Percentiles rank a stretch among this genome's conserved stretches.
These are phyloP conservation scores for Lochmaea capreae DNA, from an alignment of 2,888 invertebrate species.

Conservation along the genomic window DNA sequence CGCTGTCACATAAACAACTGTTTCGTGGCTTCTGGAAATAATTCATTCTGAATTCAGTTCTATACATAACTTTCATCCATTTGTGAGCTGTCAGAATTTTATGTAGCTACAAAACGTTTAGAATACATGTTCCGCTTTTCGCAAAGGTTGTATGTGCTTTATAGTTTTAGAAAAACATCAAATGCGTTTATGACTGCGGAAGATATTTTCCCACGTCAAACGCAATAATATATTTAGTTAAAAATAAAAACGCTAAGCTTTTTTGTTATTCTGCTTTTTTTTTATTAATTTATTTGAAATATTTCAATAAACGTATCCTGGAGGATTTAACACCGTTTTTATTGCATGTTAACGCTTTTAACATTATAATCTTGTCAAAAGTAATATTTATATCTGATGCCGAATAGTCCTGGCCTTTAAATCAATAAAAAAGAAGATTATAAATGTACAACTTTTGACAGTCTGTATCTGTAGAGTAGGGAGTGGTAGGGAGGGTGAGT, in stretches of 20 bases:
- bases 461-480: too few relatives aligned
- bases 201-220: neutral
- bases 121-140: slow-evolving; percentile 6
- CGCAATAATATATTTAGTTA: neutral
- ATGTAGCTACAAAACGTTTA: slow-evolving; percentile 11
- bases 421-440: too few relatives aligned
- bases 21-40: slow-evolving; percentile 35
- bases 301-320: too few relatives aligned
- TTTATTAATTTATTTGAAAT: too few relatives aligned
- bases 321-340: too few relatives aligned
- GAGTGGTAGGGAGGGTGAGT: too few relatives aligned
- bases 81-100: slow-evolving; percentile 20
- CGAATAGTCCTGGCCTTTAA: too few relatives aligned
- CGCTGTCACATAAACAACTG: slow-evolving; percentile 45
- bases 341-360: too few relatives aligned
- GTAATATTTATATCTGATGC: too few relatives aligned
- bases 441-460: too few relatives aligned
- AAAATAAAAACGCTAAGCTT: neutral
- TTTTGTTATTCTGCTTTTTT: neutral
- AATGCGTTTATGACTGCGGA: neutral
- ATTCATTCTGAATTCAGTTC: slow-evolving; percentile 25
- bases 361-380: too few relatives aligned
- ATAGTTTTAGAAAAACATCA: slow-evolving; percentile 3
- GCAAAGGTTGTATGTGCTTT: slow-evolving; percentile 3
- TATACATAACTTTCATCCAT: slow-evolving; percentile 21